Conservation (phyloP, 2,797 vertebrate genomes). For the Xenopus petersii region DNA sequence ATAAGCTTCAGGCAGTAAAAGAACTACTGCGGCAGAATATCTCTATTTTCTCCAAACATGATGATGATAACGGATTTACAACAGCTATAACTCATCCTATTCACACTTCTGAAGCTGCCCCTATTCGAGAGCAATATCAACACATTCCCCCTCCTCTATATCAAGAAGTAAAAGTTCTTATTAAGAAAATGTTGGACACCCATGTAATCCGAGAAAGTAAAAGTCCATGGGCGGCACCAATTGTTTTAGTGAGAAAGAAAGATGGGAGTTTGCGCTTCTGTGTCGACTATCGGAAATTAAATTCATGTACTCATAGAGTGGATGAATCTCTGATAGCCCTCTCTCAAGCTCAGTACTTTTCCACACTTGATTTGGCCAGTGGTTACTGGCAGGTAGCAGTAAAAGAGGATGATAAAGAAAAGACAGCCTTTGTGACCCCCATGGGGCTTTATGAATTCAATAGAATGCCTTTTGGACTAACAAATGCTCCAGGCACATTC, state of each 20-base stretch:
- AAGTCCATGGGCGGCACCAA: neutral
- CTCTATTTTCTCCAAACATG: too few species aligned
- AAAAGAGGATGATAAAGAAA: neutral
- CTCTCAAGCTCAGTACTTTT: neutral
- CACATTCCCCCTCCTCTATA: neutral
- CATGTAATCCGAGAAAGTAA: neutral
- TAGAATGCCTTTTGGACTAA: neutral
- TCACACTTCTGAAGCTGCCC: too few species aligned
- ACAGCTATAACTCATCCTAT: too few species aligned
- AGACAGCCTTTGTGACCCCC: neutral
- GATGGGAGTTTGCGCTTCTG: neutral
- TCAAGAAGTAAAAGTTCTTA: neutral
- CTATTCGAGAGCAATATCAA: too few species aligned
- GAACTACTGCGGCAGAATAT: neutral
- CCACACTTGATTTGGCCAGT: neutral
- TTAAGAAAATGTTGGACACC: neutral
- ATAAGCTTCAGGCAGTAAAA: neutral
- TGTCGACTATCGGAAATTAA: neutral
- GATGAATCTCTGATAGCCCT: neutral
- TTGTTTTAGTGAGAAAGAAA: neutral
- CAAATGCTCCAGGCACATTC: neutral
- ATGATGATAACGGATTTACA: too few species aligned
- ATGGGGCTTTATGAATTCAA: conserved; percentile 1
- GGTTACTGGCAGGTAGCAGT: neutral
- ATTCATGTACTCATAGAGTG: neutral